phyloP scores from a whole-genome alignment of 2,113 vertebrate genomes.

The Labrus mixtus region DNA sequence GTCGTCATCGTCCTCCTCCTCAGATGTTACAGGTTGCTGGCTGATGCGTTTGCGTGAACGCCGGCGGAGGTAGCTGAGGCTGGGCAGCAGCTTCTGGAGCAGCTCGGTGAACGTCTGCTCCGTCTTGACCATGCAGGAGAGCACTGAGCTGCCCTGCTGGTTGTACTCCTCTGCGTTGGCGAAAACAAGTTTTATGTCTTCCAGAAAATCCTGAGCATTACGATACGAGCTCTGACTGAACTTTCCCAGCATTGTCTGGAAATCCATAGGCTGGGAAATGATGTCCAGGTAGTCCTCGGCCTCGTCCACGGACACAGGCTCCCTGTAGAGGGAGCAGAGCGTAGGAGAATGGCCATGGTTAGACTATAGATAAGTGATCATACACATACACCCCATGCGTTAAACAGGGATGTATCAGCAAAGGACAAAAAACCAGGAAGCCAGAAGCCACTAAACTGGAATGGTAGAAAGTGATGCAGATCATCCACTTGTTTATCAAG shows the following conservation, averaged over 20 bases:
- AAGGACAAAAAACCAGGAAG: too few relatives aligned
- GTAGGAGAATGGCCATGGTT: neutral
- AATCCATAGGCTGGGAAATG: slow-evolving; percentile 94
- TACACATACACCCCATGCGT: neutral
- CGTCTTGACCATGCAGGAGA: slow-evolving; percentile 91
- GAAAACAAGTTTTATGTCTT: slow-evolving; percentile 95
- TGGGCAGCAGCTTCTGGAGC: slow-evolving; percentile 92
- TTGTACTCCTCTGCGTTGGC: slow-evolving; percentile 95
- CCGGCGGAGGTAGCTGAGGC: slow-evolving; percentile 90
- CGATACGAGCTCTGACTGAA: slow-evolving; percentile 89
- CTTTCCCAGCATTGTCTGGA: slow-evolving; percentile 95
- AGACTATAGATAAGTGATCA: neutral
- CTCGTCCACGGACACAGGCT: slow-evolving; percentile 93
- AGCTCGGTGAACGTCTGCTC: slow-evolving; percentile 93
- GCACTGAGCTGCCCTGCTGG: slow-evolving; percentile 89
- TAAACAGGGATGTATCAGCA: neutral
- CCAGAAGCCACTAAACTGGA: too few relatives aligned
- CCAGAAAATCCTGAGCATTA: slow-evolving; percentile 90
- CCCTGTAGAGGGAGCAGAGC: slow-evolving; percentile 78
- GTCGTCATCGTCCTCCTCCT: slow-evolving; percentile 69
- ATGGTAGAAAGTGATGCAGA: too few relatives aligned
- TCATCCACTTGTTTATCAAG: too few relatives aligned
- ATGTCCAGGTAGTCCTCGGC: slow-evolving; percentile 95
- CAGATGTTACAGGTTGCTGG: slow-evolving; percentile 55
- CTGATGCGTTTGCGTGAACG: slow-evolving; percentile 85